Base-by-base conservation (phyloP, 2,888 invertebrate genomes). In the Dryadula phaetusa region DNA sequence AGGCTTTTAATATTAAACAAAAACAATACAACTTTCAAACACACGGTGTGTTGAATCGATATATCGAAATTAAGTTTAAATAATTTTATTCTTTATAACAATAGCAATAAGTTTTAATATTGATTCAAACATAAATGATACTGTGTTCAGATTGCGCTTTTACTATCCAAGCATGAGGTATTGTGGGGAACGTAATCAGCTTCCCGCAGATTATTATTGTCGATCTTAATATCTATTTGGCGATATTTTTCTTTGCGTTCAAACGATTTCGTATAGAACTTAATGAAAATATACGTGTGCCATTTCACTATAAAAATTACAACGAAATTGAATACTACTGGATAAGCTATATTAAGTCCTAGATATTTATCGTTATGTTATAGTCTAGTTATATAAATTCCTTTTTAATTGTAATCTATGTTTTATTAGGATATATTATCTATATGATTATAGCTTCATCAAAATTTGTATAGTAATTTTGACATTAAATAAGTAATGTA, bases 151-250 rank as follows among this genome's bases (percentile, higher is more conserved):
- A 71, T 71, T 71, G 71, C 56, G 66, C 58, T 66, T 71, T 69
- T 64, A 64, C 71, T 64, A 67, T 69, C 67, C 66, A 69, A 64
- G 62, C 66, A 64, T 69, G 64, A 64, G 40, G 62, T 69, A 71
- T 71, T 71, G 71, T 71, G 62, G 66, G 69, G 58, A 66, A 64
- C 64, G 56, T 71, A 69, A 71, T 69, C 64, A 64, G 67, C 46
- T 69, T 61, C 54, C 52, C 58, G 60, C 62, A 64, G 62, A 69
- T 69, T 71, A 64, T 69, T 71, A 64, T 62, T 67, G 64, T 64
- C 64, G 46, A 44, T 58, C 49, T 68, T 56, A 66, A 70, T 70
- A 70, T 66, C 62, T 64, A 18, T 60, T 44, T 28, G 18, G 6
- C 25, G 16, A 32, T 60, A 60, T 42, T 44, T 44, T 44, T 32